phyloP scores from a whole-genome alignment of 2,113 vertebrate species.

The Equus quagga region DNA sequence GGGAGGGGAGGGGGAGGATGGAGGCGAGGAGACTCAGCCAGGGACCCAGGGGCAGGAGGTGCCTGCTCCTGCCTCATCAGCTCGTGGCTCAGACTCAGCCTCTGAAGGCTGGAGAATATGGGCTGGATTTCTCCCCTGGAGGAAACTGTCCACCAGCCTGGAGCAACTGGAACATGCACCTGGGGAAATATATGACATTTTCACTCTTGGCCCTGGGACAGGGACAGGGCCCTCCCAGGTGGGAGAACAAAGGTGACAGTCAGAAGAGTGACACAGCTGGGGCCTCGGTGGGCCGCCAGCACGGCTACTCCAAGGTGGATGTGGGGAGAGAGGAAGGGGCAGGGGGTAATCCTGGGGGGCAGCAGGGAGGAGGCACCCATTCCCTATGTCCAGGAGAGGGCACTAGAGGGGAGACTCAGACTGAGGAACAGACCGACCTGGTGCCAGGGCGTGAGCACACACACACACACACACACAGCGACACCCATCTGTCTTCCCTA shows the following conservation, averaged over 20 bases:
- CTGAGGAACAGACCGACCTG: neutral
- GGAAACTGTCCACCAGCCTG: neutral
- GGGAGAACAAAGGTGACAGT: neutral
- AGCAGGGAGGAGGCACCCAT: neutral
- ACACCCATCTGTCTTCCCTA: neutral
- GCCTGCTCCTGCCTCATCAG: neutral
- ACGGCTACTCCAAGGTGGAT: neutral
- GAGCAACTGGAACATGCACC: neutral
- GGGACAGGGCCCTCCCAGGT: neutral
- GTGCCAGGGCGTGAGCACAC: neutral
- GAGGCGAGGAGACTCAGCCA: neutral
- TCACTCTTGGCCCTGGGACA: neutral
- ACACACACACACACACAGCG: neutral
- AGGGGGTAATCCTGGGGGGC: neutral
- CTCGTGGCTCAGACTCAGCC: neutral
- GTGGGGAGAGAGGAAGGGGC: neutral
- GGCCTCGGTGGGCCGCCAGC: neutral
- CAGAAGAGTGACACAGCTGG: neutral
- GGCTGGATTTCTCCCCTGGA: neutral
- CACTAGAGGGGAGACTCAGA: neutral
- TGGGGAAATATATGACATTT: neutral
- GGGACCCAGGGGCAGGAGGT: accelerated
- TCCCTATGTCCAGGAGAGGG: neutral
- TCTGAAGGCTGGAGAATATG: neutral
- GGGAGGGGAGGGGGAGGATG: accelerated